Conservation (phyloP, 2,888 invertebrate species). For the Monochamus alternatus region DNA sequence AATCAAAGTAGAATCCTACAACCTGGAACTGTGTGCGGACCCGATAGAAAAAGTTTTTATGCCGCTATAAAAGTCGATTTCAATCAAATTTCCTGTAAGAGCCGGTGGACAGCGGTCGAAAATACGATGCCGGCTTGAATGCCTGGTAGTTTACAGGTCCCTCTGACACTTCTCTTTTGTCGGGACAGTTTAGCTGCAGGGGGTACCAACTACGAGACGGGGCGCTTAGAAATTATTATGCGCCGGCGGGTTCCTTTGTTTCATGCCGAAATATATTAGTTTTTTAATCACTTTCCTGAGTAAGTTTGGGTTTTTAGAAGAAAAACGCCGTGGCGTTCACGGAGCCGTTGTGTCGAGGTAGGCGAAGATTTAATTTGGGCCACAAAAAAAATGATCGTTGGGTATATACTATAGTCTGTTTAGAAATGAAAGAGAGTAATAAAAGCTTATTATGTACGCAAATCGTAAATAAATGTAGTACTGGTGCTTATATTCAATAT, state of each 20-base stretch:
- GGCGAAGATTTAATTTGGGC: background rate
- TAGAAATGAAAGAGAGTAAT: no score
- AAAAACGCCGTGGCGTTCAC: background rate
- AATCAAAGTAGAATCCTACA: constrained; percentile 9
- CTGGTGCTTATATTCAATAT: no score
- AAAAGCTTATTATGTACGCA: no score
- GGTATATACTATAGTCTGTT: no score
- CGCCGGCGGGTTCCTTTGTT: constrained; percentile 56
- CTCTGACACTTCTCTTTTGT: constrained; percentile 63
- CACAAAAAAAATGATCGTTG: background rate
- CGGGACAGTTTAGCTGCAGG: constrained; percentile 63
- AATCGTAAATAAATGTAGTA: no score
- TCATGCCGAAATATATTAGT: constrained; percentile 63
- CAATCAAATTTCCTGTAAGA: constrained; percentile 42
- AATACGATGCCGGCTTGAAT: constrained; percentile 18
- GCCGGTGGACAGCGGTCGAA: constrained; percentile 39
- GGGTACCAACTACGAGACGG: constrained; percentile 58
- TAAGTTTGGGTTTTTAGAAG: constrained; percentile 4
- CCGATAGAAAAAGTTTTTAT: constrained; percentile 42
- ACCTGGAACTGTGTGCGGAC: background rate
- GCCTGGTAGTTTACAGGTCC: constrained; percentile 58
- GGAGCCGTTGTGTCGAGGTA: background rate
- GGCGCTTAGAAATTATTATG: constrained; percentile 56
- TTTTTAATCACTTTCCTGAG: constrained; percentile 55
- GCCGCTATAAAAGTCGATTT: constrained; percentile 43